Conservation (phyloP, 2,113 vertebrate genomes). For the Tetrax tetrax region DNA sequence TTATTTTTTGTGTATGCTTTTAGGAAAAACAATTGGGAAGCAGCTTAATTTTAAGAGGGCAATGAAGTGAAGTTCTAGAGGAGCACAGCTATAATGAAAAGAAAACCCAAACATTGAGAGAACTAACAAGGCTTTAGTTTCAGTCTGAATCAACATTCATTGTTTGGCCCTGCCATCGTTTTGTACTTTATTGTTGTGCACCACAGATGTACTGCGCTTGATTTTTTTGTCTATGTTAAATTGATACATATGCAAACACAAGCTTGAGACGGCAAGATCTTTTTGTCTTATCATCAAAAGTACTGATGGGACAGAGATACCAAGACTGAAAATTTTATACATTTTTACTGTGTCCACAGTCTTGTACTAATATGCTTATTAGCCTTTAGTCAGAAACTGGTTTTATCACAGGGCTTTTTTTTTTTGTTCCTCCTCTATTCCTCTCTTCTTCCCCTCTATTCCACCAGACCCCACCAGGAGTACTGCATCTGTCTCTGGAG, state of each 20-base stretch:
- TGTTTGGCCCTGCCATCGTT: neutral
- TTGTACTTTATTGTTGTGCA: neutral
- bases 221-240: neutral
- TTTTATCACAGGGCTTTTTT: neutral
- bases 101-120: neutral
- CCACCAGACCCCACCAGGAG: too few relatives aligned
- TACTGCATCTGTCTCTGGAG: too few relatives aligned
- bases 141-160: neutral
- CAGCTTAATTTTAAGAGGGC: neutral
- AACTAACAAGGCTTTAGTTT: neutral
- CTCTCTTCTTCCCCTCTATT: too few relatives aligned
- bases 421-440: too few relatives aligned
- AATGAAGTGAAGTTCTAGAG: neutral
- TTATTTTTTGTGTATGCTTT: neutral
- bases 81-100: neutral
- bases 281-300: neutral
- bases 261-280: neutral
- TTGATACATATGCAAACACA: neutral
- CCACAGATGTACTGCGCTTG: neutral
- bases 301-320: neutral
- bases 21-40: neutral
- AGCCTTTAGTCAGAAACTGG: neutral
- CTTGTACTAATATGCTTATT: neutral
- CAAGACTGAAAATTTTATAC: neutral
- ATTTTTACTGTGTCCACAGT: neutral